Percentiles rank a stretch among this genome's conserved stretches.
Evolutionary conservation across 2,888 invertebrate genomes (phyloP).

Genomic region (Nephrotoma guestfalica): DNA sequence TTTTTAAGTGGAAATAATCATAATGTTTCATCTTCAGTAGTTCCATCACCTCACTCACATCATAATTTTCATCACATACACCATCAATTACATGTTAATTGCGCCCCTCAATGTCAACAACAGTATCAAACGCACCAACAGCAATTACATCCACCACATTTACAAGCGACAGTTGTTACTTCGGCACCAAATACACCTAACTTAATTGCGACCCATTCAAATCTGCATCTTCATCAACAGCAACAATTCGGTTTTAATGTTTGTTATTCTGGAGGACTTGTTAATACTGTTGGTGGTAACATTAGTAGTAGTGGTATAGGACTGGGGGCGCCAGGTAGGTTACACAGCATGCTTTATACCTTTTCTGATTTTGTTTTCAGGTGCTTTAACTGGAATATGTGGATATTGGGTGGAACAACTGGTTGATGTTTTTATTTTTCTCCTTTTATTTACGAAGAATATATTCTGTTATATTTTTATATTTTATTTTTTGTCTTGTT

Average conservation of each 20-base stretch:
- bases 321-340: constrained; percentile 27
- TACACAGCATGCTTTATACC: constrained; percentile 26
- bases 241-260: constrained; percentile 8
- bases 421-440: not conserved
- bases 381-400: constrained; percentile 11
- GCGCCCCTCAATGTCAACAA: constrained; percentile 12
- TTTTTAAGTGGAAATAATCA: constrained; percentile 41
- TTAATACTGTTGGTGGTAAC: not conserved
- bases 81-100: constrained; percentile 7
- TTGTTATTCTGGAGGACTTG: not conserved
- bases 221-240: constrained; percentile 11
- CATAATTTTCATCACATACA: constrained; percentile 9
- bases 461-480: not conserved
- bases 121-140: constrained; percentile 13
- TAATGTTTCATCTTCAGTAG: constrained; percentile 21
- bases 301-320: constrained; percentile 1
- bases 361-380: constrained; percentile 10
- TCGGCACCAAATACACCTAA: constrained; percentile 12
- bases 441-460: not conserved
- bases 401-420: constrained; percentile 7
- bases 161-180: not conserved
- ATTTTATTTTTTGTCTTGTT: not conserved
- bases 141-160: constrained; percentile 5
- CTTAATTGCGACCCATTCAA: constrained; percentile 8
- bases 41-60: constrained; percentile 16